Base-by-base conservation (phyloP, 2,113 vertebrate species). In the Melanerpes formicivorus region DNA sequence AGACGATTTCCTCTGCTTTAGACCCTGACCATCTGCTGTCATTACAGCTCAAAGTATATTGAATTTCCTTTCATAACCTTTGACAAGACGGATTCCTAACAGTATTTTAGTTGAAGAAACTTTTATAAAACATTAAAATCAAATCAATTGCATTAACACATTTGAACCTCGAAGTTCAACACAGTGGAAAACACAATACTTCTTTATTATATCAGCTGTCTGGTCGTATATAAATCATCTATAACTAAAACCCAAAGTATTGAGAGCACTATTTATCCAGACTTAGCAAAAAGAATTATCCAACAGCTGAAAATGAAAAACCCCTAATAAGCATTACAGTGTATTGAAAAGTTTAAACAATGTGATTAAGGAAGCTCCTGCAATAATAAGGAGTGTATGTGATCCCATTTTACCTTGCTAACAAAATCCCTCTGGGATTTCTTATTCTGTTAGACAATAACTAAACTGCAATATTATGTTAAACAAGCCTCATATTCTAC, bases 201-300 rank as follows among this genome's bases (percentile, higher is more conserved):
- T 84, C 92, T 97, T 96, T 97, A 98, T 98, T 97, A 93, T 92
- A 98, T 98, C 97, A 98, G 87, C 96, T 98, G 98, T 97, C 98
- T 97, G 95, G 96, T 97, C 95, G 95, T 92, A 98, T 98, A 93
- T 92, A 95, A 96, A 97, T 98, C 97, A 97, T 69, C 91, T 14
- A 5, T 83, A 97, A 97, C 85, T 93, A 94, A 96, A 97, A 94
- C 90, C 59, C 59, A 86, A 97, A 96, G 88, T 94, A 89, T 95
- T 70, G 84, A 80, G 85, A 93, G 82, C 50, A 80, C 91, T 96
- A 85, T 97, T 97, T 97, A 97, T 96, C 96, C 92, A 96, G 93
- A 96, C 93, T 96, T 96, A 96, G 93, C 86, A 94, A 97, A 98
- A 97, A 87, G 95, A 96, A 97, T 98, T 97, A 97, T 97, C 95